These are phyloP conservation scores for Hemaris fuciformis DNA, from an alignment of 2,888 invertebrate genomes.

Conservation along the genomic window DNA sequence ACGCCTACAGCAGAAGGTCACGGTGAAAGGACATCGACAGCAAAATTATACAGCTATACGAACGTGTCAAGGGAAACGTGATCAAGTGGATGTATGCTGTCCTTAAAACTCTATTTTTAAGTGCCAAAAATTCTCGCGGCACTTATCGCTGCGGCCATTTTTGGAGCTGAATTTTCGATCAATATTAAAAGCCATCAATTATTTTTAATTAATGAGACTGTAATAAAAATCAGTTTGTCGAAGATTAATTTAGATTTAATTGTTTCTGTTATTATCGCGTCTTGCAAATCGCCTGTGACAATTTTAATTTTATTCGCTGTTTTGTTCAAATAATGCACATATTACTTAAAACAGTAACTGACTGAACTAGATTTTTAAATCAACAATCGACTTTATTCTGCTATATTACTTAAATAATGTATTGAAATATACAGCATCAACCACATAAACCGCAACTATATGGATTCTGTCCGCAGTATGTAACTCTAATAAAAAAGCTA, in stretches of 20 bases:
- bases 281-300: too few species aligned
- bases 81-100: constrained; percentile 46
- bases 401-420: too few species aligned
- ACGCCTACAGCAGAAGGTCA: constrained; percentile 49
- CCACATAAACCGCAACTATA: too few species aligned
- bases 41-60: constrained; percentile 30
- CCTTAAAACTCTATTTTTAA: constrained; percentile 33
- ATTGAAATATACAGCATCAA: too few species aligned
- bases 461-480: not conserved
- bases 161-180: not conserved
- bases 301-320: too few species aligned
- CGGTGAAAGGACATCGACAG: constrained; percentile 54
- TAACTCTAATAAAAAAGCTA: not conserved
- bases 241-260: too few species aligned
- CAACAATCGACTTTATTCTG: too few species aligned
- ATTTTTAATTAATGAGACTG: not conserved
- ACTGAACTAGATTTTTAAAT: too few species aligned
- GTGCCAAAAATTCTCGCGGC: constrained; percentile 28
- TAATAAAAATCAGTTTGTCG: not conserved
- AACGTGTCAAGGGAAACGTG: constrained; percentile 62
- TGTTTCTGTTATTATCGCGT: too few species aligned
- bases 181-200: not conserved
- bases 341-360: too few species aligned
- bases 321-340: too few species aligned
- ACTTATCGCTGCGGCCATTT: constrained; percentile 18